Evolutionary conservation across 2,888 invertebrate genomes (phyloP), one percentile per base, ranked within the genome.

Genomic region (Heliconius ethilla): DNA sequence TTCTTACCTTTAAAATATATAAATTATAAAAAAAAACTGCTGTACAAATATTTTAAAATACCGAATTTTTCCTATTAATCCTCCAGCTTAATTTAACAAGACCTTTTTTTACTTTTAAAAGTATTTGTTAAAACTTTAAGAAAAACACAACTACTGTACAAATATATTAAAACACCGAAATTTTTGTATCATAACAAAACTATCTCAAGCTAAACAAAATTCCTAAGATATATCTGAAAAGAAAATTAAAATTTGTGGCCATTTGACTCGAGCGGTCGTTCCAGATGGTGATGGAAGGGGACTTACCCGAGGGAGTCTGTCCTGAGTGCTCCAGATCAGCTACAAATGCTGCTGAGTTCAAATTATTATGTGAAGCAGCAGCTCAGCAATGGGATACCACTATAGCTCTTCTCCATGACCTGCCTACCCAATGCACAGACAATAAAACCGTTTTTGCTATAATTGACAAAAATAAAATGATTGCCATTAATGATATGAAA

Each of bases 231-330:
- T 59, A 13, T 69, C 11, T n/a, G n/a, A 62, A 70, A 59, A 59
- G 33, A 70, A 62, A 62, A 69, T 27, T 40, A 63, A 45, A 29
- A 62, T 74, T 59, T 77, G 77, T 90, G 92, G 90, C 89, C 86
- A 83, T 86, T 90, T 93, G 90, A 94, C 84, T 86, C 84, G 87
- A 87, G 77, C 84, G 86, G 87, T 93, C 90, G 89, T 93, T 93
- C 86, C 93, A 93, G 94, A 90, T 93, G 86, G 85, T 55, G 85
- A 80, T 84, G 82, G 89, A 89, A 51, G 89, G 87, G 73, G 89
- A 86, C 82, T 87, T 93, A 84, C 93, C 94, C 7, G 79, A 86
- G n/a, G 89, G 89, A 77, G 86, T 93, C 75, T 93, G 93, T 86
- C 81, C 87, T 15, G 27, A 83, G 74, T 94, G 93, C 86, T 88